phyloP scores from a whole-genome alignment of 2,888 invertebrate genomes.

The Frankliniella fusca region DNA sequence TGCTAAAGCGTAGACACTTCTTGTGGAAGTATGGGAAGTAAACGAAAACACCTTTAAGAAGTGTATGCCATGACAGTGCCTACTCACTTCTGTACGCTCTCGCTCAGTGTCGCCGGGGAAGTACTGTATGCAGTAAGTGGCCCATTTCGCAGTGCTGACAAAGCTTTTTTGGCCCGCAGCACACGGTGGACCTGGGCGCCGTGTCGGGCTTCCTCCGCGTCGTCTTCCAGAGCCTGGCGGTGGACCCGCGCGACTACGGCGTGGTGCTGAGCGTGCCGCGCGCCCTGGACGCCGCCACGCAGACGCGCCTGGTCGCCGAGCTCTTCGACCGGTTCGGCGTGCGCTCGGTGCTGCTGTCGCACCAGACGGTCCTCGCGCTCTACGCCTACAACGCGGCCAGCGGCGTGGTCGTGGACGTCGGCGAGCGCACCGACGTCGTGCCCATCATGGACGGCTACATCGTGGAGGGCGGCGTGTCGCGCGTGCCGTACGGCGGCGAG shows the following conservation, averaged over 20 bases:
- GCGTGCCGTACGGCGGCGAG: constrained; percentile 11
- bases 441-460: constrained; percentile 25
- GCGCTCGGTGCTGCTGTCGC: constrained; percentile 7
- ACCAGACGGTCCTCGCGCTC: constrained; percentile 12
- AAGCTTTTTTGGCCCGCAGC: neutral
- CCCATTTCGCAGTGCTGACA: too few species aligned
- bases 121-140: too few species aligned
- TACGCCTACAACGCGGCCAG: constrained; percentile 21
- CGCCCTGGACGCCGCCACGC: constrained; percentile 6
- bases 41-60: too few species aligned
- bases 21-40: too few species aligned
- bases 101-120: too few species aligned
- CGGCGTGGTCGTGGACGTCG: constrained; percentile 8
- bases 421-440: constrained; percentile 16
- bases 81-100: too few species aligned
- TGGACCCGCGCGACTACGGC: constrained; percentile 18
- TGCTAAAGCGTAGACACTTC: too few species aligned
- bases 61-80: too few species aligned
- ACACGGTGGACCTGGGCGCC: constrained; percentile 15
- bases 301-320: neutral
- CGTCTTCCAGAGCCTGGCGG: constrained; percentile 11
- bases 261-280: neutral
- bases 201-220: constrained; percentile 9
- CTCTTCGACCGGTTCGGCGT: constrained; percentile 21
- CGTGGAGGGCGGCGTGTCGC: constrained; percentile 16